Evolutionary conservation across 2,113 vertebrate genomes (phyloP), one percentile per base, ranked within the genome.

Genomic region (Gadus chalcogrammus): DNA sequence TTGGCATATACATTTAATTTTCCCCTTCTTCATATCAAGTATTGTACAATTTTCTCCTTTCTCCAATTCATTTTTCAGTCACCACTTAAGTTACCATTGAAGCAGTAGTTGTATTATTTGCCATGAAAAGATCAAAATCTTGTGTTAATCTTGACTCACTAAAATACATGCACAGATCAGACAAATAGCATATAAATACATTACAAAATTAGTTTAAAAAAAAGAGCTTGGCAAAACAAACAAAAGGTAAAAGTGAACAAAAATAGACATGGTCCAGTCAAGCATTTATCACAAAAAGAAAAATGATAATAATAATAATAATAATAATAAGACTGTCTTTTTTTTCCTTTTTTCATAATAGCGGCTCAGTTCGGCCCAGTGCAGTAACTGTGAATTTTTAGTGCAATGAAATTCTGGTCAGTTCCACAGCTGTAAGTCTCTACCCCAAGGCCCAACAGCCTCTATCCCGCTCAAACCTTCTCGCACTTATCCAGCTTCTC

Each of bases 291-390:
- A 94, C 94, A 94, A 94, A 90, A 91, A 90, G 93, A 93, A 52
- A 48, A 48, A 65, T 35, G 31, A 35, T 35, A 65, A 42, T n/a
- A 20, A 20, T n/a, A 42, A 65, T 8, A 48, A 35, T 62, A 22
- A 17, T 55, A 80, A 86, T 70, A 79, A 92, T 92, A 92, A 92
- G 94, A 94, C 93, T 93, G 93, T 92, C 93, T 94, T 94, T 82
- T 77, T 63, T 63, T 69, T 69, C 17, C 53, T 64, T 59, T 65
- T 59, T 58, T 72, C 77, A 79, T 84, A 83, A 87, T 89, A 91
- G 92, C 91, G 95, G 95, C 95, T 95, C 95, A 95, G 93, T 93
- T 95, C 91, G 94, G 95, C 95, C 95, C 94, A 94, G 94, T 95
- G 95, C 94, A 95, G 95, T 93, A 88, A 92, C 90, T 89, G 91